Evolutionary conservation across 1,140 invertebrate species (phyloP).

Genomic region (Archivesica marissinica): DNA sequence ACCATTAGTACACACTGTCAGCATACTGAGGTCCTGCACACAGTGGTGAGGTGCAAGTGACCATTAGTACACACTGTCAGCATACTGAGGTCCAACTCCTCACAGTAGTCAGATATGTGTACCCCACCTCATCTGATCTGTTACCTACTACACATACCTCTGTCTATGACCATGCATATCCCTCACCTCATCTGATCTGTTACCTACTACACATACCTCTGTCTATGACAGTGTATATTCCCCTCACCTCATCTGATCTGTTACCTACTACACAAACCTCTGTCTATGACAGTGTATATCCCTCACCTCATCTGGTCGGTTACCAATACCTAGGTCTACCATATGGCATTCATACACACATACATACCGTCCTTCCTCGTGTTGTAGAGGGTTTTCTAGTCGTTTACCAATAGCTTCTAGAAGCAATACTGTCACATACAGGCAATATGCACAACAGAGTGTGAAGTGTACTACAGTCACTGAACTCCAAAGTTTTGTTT

Average conservation of each 20-base stretch:
- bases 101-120: too few species aligned
- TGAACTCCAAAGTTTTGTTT: constrained; percentile 56
- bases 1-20: too few species aligned
- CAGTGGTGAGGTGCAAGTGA: too few species aligned
- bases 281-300: too few species aligned
- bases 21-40: too few species aligned
- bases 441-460: constrained; percentile 69
- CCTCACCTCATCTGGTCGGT: too few species aligned
- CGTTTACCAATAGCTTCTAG: constrained; percentile 64
- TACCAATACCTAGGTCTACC: too few species aligned
- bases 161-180: background rate
- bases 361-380: constrained; percentile 75
- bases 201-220: background rate
- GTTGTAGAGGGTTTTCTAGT: constrained; percentile 73
- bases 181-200: background rate
- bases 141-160: background rate
- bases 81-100: too few species aligned
- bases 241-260: background rate
- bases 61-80: too few species aligned
- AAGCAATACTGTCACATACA: constrained; percentile 70
- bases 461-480: constrained; percentile 61
- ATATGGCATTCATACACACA: too few species aligned
- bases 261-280: background rate
- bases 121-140: background rate
- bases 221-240: background rate